A percentile compares a stretch with the other conserved stretches of the same genome.
These are phyloP conservation scores for Drosophila insularis DNA, from an alignment of 1,140 invertebrate genomes.

Conservation along the genomic window DNA sequence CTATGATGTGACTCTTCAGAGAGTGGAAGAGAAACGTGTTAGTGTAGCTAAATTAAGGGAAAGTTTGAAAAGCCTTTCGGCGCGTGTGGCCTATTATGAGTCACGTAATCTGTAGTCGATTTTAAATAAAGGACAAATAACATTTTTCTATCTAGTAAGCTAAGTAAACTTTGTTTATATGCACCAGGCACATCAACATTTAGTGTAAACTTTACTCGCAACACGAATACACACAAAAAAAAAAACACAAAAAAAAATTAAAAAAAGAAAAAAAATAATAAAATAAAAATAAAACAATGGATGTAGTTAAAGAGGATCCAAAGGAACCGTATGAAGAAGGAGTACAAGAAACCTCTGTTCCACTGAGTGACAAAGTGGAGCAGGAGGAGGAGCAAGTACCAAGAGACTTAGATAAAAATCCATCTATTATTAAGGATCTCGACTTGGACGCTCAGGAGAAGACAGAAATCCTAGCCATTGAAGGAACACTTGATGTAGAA, in stretches of 20 bases:
- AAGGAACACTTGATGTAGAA: no score
- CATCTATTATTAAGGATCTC: no score
- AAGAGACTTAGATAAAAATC: no score
- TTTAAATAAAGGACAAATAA: background rate
- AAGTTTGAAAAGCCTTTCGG: constrained; percentile 12
- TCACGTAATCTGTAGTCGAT: background rate
- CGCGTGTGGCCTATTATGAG: constrained; percentile 25
- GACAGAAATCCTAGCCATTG: no score
- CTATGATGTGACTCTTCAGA: constrained; percentile 54
- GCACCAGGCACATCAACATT: background rate
- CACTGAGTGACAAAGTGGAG: no score
- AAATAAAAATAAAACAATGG: background rate
- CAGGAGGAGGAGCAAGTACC: no score
- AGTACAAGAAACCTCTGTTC: background rate
- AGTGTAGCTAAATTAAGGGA: constrained; percentile 32
- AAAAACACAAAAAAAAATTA: background rate
- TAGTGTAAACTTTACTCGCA: constrained; percentile 1
- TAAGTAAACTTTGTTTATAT: background rate
- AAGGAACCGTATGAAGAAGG: background rate
- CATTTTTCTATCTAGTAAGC: constrained; percentile 2
- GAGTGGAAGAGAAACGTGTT: constrained; percentile 12
- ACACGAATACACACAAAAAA: background rate
- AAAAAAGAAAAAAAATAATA: background rate
- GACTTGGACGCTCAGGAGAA: no score
- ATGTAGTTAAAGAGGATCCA: background rate